Evolutionary conservation across 2,797 vertebrate genomes (phyloP), one percentile per base, ranked within the genome.

Genomic region (Enteromius fasciolatus): DNA sequence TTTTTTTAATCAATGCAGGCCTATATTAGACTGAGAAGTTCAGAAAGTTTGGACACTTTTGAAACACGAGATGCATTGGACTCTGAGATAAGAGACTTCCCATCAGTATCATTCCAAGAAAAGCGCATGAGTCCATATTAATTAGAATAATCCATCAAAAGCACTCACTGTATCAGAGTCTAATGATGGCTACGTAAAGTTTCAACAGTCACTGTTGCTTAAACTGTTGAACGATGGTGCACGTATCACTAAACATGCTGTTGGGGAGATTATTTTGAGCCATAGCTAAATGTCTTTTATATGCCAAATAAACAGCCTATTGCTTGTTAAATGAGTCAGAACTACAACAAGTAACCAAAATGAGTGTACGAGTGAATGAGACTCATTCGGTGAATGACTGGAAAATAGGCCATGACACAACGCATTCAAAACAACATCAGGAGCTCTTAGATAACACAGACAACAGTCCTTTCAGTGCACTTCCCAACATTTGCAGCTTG

Each of bases 91-190:
- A 84, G 80, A 82, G 69, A 69, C 84, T 86, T 81, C 64, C 76
- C 54, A 75, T 78, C 73, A 76, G 75, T 68, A 83, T 59, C 52
- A 87, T 76, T 81, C 81, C 69, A 75, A 78, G 63, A 76, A 85
- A 85, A 82, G 69, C 67, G 23, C 70, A 80, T 28, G 23, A 69
- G 75, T 80, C 70, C 46, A 81, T 76, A 85, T 87, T 89, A 88
- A 88, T 89, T 88, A 88, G 87, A 85, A 83, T 83, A 88, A 89
- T 89, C 85, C 87, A 88, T 89, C 87, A 89, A 87, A 88, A 72
- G 78, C 76, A 80, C 74, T 73, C 75, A 77, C 83, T 86, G 73
- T 84, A 80, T 86, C 83, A 81, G 78, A 54, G 78, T 81, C 84
- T 89, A 88, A 88, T 85, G 86, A 88, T 81, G 77, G 83, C 85